Evolutionary conservation across 2,113 vertebrate genomes (phyloP).

Genomic region (Cyanoderma ruficeps): DNA sequence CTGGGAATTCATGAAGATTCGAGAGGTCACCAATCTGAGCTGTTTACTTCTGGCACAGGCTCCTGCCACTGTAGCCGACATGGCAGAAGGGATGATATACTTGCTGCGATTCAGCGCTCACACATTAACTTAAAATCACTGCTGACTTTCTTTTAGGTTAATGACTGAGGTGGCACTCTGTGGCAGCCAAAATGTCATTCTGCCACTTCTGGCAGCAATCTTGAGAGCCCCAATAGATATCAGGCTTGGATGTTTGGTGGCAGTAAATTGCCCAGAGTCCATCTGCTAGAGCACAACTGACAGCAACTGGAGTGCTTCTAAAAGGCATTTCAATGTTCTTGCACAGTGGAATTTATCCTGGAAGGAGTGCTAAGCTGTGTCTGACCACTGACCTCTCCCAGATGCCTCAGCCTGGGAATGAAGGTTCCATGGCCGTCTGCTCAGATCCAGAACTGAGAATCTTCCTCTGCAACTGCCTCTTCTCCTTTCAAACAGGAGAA

Average conservation of each 20-base stretch:
- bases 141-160: slow-evolving; percentile 10
- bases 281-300: background rate
- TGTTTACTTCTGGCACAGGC: background rate
- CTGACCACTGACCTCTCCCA: background rate
- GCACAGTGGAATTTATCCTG: background rate
- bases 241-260: background rate
- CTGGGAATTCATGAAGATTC: background rate
- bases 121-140: background rate
- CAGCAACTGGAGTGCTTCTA: background rate
- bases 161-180: background rate
- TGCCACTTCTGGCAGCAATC: background rate
- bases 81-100: background rate
- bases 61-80: background rate
- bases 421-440: background rate
- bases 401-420: background rate
- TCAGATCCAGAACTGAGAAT: background rate
- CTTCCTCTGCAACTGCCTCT: background rate
- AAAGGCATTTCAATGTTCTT: background rate
- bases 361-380: background rate
- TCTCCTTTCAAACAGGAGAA: background rate
- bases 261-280: background rate
- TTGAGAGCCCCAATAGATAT: background rate
- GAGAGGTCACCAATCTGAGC: background rate
- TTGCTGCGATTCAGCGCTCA: background rate
- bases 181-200: slow-evolving; percentile 4